Base-by-base conservation (phyloP, 2,888 invertebrate species). In the Drosophila anomalata region DNA sequence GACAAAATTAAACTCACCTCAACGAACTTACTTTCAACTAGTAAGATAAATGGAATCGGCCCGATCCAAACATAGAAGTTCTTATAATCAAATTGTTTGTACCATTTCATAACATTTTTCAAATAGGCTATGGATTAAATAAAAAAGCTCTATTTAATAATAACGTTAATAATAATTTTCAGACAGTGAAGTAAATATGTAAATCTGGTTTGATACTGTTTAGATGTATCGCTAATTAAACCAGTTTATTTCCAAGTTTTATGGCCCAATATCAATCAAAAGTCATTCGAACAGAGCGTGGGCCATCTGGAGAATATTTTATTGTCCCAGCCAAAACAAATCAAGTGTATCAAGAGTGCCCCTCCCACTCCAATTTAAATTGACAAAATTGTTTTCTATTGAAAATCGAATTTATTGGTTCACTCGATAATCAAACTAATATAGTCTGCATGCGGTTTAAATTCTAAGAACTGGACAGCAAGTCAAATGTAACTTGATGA, bases 351-450 rank as follows among this genome's bases (percentile, higher is more conserved):
- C n/a, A n/a, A 60, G 7, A 2, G 9, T 2, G 2, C 3, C 26
- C 11, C 8, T 29, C 26, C 39, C 22, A 22, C 39, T 26, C 39
- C 39, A 17, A 14, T 9, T 17, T 8, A 29, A 20, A 6, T 14
- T 14, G n/a, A 46, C 36, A 12, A 11, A 6, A 44, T 65, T 48
- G 61, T 42, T 42, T 11, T 42, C 41, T 11, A 42, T 48, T 39
- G 66, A 62, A 65, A 31, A 65, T 65, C 66, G 41, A 31, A 31
- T 63, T 67, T 63, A 63, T 63, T 63, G 26, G 9, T 44, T 9
- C n/a, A 36, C 9, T 62, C 66, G 61, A 62, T 62, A 26, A 22
- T 62, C 68, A 12, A 46, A 63, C 46, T 31, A 55, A 8, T 46
- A 36, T 44, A 41, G 48, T 54, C 46, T 55, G 46, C 33, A 39